Base-by-base conservation (phyloP, 2,888 invertebrate species). In the Tenodera sinensis region DNA sequence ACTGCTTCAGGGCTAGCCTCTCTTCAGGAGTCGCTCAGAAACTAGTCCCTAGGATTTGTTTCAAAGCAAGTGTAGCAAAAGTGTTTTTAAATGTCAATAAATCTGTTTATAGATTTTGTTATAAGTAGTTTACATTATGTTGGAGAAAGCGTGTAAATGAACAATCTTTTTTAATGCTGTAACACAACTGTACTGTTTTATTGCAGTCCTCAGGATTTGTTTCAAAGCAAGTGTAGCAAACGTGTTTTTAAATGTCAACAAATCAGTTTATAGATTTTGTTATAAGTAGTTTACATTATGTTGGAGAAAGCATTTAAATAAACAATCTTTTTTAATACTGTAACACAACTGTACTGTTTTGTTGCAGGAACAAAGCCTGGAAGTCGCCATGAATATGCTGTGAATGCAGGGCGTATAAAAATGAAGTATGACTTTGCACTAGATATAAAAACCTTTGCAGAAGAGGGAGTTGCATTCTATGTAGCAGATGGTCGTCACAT, bases 381-480 rank as follows among this genome's bases (percentile, higher is more conserved):
- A 93, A 97, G 97, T 91, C 95, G 97, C n/a, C 89, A 83, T 20
- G 89, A 89, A 28, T 89, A 89, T 30, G 15, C 3, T 28, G 54
- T 83, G 28, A 83, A 86, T 30, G 28, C 89, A 42, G 87, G 83
- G 0, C 83, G 54, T 9, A 86, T 96, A 92, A 95, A 95, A 87
- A 95, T 95, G 90, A 95, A 95, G 82, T 97, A 96, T 92, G 96
- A 97, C 90, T 95, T 98, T 91, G 95, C 96, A 25, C 94, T 99
- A 15, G 95, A 96, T 12, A 96, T 99, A 93, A 96, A 97, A 91
- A 97, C 98, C 0, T 95, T 95, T 90, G 94, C 94, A n/a, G 94
- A 95, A 15, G 96, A 97, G 89, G 98, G 98, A 1, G 94, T 98
- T 9, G 94, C 99, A 27, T 97, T 99, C 94, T 99, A 98, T 93